Conservation (phyloP, 2,113 vertebrate species). For the Eulemur rufifrons region DNA sequence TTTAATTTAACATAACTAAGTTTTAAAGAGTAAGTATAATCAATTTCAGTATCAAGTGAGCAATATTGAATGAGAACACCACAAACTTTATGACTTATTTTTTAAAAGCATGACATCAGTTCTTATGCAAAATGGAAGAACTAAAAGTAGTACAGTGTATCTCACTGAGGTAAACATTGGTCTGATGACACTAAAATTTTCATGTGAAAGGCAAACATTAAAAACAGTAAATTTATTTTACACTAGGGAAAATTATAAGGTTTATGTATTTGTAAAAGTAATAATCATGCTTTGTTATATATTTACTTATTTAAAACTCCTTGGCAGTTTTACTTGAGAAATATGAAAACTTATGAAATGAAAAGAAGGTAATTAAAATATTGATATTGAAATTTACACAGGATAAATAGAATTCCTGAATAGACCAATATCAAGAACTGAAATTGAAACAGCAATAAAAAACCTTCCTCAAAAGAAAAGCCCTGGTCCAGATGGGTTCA, state of each 20-base stretch:
- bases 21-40: constrained; percentile 29
- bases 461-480: too few relatives aligned
- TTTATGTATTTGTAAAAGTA: not conserved
- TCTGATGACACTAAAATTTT: constrained; percentile 67
- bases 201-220: constrained; percentile 59
- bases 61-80: not conserved
- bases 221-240: constrained; percentile 45
- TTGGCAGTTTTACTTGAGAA: constrained; percentile 33
- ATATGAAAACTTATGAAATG: constrained; percentile 21
- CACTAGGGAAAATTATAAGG: not conserved
- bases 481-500: too few relatives aligned
- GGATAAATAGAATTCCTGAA: not conserved
- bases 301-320: constrained; percentile 22
- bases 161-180: constrained; percentile 48
- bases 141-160: constrained; percentile 68
- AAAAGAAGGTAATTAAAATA: constrained; percentile 34
- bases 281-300: not conserved
- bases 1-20: not conserved
- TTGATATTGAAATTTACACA: not conserved
- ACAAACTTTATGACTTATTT: constrained; percentile 74
- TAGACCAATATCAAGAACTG: too few relatives aligned
- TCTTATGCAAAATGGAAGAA: constrained; percentile 64
- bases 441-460: too few relatives aligned
- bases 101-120: constrained; percentile 72
- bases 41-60: constrained; percentile 8